A percentile compares a stretch with the other conserved stretches of the same genome.
phyloP scores from a whole-genome alignment of 1,140 invertebrate genomes.

The Ips typographus region DNA sequence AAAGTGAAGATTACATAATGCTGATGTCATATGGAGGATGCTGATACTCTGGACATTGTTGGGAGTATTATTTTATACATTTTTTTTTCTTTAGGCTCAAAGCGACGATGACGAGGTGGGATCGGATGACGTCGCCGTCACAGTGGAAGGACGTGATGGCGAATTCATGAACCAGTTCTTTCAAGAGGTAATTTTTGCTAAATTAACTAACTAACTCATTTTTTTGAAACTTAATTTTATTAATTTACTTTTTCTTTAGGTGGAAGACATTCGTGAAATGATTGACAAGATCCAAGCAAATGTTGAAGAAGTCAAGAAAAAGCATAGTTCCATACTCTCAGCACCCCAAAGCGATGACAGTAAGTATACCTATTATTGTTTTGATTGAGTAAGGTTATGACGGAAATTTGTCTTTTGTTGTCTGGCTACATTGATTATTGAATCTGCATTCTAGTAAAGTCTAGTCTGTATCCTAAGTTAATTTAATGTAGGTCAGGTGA shows the following conservation, averaged over 20 bases:
- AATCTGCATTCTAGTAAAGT: too few relatives aligned
- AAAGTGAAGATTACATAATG: too few relatives aligned
- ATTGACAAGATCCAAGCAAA: constrained; percentile 99
- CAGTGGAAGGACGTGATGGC: constrained; percentile 82
- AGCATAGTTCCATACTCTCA: constrained; percentile 97
- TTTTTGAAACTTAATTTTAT: neutral
- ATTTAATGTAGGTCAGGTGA: too few relatives aligned
- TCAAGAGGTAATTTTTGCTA: constrained; percentile 72
- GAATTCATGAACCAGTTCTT: constrained; percentile 96
- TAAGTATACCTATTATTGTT: constrained; percentile 60
- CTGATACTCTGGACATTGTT: neutral
- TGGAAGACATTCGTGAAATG: constrained; percentile 99
- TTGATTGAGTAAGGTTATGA: too few relatives aligned
- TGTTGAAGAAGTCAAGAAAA: constrained; percentile 99
- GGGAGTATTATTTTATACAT: constrained; percentile 2
- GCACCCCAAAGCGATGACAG: constrained; percentile 99
- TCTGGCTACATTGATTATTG: too few relatives aligned
- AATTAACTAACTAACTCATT: neutral
- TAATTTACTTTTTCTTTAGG: constrained; percentile 57
- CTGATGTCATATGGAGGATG: neutral
- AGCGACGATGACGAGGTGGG: constrained; percentile 93
- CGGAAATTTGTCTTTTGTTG: too few relatives aligned
- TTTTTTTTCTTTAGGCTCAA: constrained; percentile 70
- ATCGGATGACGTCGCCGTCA: constrained; percentile 88
- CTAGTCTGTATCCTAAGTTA: too few relatives aligned